Evolutionary conservation across 2,888 invertebrate species (phyloP).

Genomic region (Plebejus melissa): DNA sequence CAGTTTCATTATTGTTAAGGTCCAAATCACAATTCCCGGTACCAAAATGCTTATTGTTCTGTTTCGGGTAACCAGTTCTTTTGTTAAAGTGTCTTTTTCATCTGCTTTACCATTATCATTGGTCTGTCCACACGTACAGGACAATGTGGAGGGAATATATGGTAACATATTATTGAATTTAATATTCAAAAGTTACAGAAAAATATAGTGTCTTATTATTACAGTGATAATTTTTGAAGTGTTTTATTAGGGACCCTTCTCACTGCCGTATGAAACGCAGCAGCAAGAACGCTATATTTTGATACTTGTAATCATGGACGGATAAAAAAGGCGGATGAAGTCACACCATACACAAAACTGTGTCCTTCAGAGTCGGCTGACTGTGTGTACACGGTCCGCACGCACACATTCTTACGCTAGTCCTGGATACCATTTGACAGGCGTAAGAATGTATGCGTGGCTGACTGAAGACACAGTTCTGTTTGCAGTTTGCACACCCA

Average conservation of each 20-base stretch:
- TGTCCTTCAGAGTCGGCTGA: too few species aligned
- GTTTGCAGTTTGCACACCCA: neutral
- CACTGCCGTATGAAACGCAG: neutral
- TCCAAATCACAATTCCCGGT: neutral
- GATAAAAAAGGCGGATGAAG: too few species aligned
- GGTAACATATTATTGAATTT: neutral
- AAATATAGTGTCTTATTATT: neutral
- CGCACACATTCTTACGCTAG: too few species aligned
- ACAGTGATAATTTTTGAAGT: neutral
- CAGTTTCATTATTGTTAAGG: neutral
- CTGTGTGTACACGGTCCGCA: too few species aligned
- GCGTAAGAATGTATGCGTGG: too few species aligned
- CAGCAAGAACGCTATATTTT: neutral
- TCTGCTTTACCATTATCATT: constrained; percentile 11
- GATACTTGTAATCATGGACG: too few species aligned
- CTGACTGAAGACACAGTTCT: too few species aligned
- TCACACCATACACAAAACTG: too few species aligned
- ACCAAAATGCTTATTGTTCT: neutral
- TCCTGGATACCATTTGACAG: too few species aligned
- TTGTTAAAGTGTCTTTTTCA: neutral
- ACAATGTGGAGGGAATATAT: constrained; percentile 1
- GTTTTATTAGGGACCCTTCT: neutral
- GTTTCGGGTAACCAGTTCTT: neutral
- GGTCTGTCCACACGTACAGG: neutral
- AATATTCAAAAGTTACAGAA: neutral